Percentiles rank a stretch among this genome's conserved stretches.
phyloP scores from a whole-genome alignment of 2,113 vertebrate genomes.

The Pollimyrus isidori region DNA sequence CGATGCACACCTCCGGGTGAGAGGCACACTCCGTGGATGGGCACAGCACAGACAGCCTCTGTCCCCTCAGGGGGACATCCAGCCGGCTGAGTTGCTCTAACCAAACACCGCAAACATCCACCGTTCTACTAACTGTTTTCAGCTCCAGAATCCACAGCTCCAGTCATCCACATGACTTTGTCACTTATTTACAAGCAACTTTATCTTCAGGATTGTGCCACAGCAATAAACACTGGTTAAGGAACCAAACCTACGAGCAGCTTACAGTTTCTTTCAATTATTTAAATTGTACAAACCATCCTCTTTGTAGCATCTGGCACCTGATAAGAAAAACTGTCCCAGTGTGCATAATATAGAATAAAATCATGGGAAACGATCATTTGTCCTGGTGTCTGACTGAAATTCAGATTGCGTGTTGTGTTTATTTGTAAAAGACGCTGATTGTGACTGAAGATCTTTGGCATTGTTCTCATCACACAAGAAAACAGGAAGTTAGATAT shows the following conservation, averaged over 20 bases:
- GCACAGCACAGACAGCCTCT: no score
- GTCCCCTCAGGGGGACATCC: not conserved
- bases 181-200: not conserved
- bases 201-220: not conserved
- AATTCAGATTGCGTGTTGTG: not conserved
- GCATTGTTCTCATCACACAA: not conserved
- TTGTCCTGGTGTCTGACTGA: not conserved
- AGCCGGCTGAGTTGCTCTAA: not conserved
- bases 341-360: not conserved
- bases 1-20: not conserved
- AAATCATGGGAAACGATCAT: not conserved
- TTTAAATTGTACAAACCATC: not conserved
- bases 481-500: not conserved
- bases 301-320: not conserved
- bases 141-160: not conserved
- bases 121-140: not conserved
- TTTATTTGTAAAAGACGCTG: not conserved
- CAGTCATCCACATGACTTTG: no score
- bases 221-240: not conserved
- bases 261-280: not conserved
- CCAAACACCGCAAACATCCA: not conserved
- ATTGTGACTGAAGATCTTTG: not conserved
- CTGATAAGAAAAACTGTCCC: not conserved
- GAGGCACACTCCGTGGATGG: not conserved
- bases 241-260: not conserved